Percentiles rank a stretch among this genome's conserved stretches.
These are phyloP conservation scores for Stigmatopora argus DNA, from an alignment of 2,113 vertebrate species.

Conservation along the genomic window DNA sequence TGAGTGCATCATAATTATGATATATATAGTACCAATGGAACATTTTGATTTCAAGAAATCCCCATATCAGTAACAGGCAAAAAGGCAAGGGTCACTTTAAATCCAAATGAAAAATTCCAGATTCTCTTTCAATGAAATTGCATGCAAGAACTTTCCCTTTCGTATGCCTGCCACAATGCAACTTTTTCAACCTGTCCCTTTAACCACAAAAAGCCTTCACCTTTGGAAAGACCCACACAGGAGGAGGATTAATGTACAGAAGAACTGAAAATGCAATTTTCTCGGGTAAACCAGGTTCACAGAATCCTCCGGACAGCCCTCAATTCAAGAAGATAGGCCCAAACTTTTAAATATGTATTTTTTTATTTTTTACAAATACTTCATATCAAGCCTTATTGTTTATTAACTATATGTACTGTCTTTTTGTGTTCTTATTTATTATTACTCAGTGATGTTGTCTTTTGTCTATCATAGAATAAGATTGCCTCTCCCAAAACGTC, in stretches of 20 bases:
- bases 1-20: slow-evolving; percentile 25
- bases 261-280: slow-evolving; percentile 22
- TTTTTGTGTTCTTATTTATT: slow-evolving; percentile 64
- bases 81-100: slow-evolving; percentile 45
- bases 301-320: slow-evolving; percentile 50
- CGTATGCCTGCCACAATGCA: slow-evolving; percentile 24
- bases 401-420: slow-evolving; percentile 53
- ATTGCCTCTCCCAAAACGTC: slow-evolving; percentile 31
- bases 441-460: slow-evolving; percentile 24
- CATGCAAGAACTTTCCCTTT: slow-evolving; percentile 38
- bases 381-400: slow-evolving; percentile 84
- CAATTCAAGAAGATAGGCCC: slow-evolving; percentile 36
- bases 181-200: slow-evolving; percentile 31
- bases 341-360: slow-evolving; percentile 43
- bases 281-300: slow-evolving; percentile 78
- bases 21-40: slow-evolving; percentile 65
- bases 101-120: slow-evolving; percentile 40
- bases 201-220: slow-evolving; percentile 7
- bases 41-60: slow-evolving; percentile 66
- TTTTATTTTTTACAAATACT: slow-evolving; percentile 58
- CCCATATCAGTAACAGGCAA: slow-evolving; percentile 60
- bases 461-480: slow-evolving; percentile 43
- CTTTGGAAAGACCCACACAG: slow-evolving; percentile 24
- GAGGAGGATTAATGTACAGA: not conserved
- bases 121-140: slow-evolving; percentile 47